These are phyloP conservation scores for Venturia canescens DNA, from an alignment of 1,140 invertebrate genomes.

Conservation along the genomic window DNA sequence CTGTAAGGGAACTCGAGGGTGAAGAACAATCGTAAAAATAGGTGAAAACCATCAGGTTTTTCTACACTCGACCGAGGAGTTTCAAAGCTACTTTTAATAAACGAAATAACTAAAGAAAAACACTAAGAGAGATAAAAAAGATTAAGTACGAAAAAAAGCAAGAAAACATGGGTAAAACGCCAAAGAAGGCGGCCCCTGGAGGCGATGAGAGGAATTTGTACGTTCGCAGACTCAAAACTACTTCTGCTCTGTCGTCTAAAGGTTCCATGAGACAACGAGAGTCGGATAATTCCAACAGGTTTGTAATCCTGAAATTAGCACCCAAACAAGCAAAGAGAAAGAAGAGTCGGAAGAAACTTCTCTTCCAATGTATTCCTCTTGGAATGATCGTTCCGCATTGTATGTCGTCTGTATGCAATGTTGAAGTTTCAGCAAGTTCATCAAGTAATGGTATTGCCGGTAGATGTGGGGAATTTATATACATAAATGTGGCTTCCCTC, in stretches of 20 bases:
- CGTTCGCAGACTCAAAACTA: slow-evolving; percentile 64
- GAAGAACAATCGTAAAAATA: too few species aligned
- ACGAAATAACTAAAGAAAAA: neutral
- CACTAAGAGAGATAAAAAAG: neutral
- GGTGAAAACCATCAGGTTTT: too few species aligned
- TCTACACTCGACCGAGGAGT: neutral
- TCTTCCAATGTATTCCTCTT: slow-evolving; percentile 44
- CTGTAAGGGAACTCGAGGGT: too few species aligned
- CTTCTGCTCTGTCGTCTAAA: slow-evolving; percentile 58
- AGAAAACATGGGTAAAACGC: slow-evolving; percentile 65
- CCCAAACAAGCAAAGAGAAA: slow-evolving; percentile 53
- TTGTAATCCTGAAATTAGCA: slow-evolving; percentile 64
- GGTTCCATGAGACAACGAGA: slow-evolving; percentile 62
- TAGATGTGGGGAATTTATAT: neutral
- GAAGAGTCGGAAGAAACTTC: neutral
- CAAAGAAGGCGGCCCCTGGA: slow-evolving; percentile 69
- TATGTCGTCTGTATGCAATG: neutral
- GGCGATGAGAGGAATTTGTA: slow-evolving; percentile 71
- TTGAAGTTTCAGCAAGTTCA: neutral
- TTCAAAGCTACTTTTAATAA: neutral
- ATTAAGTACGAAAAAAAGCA: neutral
- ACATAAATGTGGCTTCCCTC: too few species aligned
- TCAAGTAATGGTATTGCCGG: neutral
- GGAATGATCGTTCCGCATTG: neutral
- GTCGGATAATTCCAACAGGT: slow-evolving; percentile 66